Conservation (phyloP, 2,888 invertebrate species). For the Sturmia bella region DNA sequence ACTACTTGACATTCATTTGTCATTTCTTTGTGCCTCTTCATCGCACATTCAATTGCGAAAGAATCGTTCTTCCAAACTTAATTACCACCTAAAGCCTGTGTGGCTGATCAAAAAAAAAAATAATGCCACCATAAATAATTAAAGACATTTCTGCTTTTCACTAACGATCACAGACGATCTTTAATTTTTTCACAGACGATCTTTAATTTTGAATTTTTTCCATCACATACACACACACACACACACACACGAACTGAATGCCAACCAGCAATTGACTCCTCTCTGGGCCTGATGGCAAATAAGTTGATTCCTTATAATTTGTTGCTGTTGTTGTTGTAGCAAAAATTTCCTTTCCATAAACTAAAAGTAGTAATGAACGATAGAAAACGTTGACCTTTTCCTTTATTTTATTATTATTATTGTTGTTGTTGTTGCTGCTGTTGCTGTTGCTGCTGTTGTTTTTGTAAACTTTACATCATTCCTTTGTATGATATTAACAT, state of each 20-base stretch:
- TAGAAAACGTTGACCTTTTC: slow-evolving; percentile 68
- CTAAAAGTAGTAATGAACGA: slow-evolving; percentile 52
- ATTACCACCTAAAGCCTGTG: not conserved
- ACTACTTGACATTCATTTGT: too few species aligned
- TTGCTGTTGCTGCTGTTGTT: slow-evolving; percentile 8
- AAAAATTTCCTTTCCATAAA: slow-evolving; percentile 37
- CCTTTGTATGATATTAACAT: slow-evolving; percentile 47
- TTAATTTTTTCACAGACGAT: slow-evolving; percentile 22
- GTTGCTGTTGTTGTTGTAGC: slow-evolving; percentile 16
- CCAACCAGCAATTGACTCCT: slow-evolving; percentile 2
- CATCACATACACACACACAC: too few species aligned
- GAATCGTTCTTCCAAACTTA: too few species aligned
- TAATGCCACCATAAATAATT: too few species aligned
- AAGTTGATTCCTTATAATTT: slow-evolving; percentile 56
- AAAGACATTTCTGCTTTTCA: not conserved
- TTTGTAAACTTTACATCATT: slow-evolving; percentile 54
- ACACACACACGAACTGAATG: not conserved
- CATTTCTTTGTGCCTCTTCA: too few species aligned
- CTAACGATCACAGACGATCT: slow-evolving; percentile 18
- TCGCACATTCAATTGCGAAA: too few species aligned
- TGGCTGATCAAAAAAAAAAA: slow-evolving; percentile 8
- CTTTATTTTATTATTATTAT: slow-evolving; percentile 51
- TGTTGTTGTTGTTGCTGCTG: slow-evolving; percentile 17
- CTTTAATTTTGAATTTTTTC: not conserved
- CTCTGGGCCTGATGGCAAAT: slow-evolving; percentile 28